Percentiles rank a stretch among this genome's conserved stretches.
phyloP scores from a whole-genome alignment of 2,888 invertebrate species.

The Lasioglossum vierecki region DNA sequence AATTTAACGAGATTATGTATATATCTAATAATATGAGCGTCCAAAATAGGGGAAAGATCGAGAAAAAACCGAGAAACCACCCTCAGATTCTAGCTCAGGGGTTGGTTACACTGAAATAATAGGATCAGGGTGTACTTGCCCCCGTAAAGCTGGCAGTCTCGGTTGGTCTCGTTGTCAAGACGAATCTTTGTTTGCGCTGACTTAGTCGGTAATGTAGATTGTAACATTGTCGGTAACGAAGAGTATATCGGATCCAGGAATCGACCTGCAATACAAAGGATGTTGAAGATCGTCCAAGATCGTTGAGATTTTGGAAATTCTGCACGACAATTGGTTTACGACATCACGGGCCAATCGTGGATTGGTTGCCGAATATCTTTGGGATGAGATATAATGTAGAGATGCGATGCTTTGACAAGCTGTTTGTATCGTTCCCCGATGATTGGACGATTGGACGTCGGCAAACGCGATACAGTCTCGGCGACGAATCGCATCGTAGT shows the following conservation, averaged over 20 bases:
- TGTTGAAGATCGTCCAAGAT: background rate
- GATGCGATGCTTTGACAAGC: background rate
- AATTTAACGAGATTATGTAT: too few species aligned
- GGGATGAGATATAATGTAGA: conserved; percentile 16
- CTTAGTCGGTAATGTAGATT: background rate
- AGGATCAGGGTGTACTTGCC: too few species aligned
- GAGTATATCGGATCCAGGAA: too few species aligned
- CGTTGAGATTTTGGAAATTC: background rate
- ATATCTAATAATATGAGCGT: too few species aligned
- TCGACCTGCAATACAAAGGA: background rate
- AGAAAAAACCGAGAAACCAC: too few species aligned
- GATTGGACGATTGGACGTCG: conserved; percentile 52
- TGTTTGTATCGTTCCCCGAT: conserved; percentile 20
- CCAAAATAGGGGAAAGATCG: too few species aligned
- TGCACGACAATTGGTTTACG: background rate
- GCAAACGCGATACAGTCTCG: conserved; percentile 17
- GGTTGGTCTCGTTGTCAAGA: too few species aligned
- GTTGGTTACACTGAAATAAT: too few species aligned
- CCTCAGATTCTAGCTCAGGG: too few species aligned
- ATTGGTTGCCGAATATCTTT: conserved; percentile 36
- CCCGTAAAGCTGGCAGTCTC: too few species aligned
- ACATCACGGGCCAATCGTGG: conserved; percentile 20
- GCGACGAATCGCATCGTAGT: conserved; percentile 38
- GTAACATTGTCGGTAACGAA: too few species aligned
- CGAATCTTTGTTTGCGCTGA: background rate